These are phyloP conservation scores for Lethocerus indicus DNA, from an alignment of 1,140 invertebrate species.

Conservation along the genomic window DNA sequence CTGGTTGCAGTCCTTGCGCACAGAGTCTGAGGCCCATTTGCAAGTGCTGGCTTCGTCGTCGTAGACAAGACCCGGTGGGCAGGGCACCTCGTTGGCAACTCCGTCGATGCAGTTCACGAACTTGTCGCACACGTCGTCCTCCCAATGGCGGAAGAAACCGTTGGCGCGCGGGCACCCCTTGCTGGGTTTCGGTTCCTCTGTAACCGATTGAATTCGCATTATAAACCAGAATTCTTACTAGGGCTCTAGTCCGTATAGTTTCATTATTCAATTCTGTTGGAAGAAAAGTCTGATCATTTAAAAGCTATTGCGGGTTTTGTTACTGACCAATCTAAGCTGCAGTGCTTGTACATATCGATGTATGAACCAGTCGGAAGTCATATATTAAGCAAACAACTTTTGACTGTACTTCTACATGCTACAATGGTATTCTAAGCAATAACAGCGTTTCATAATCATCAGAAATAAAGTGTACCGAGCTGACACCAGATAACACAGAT, in stretches of 20 bases:
- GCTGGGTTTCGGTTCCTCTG: slow-evolving; percentile 51
- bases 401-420: too few relatives aligned
- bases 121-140: slow-evolving; percentile 58
- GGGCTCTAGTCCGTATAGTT: neutral
- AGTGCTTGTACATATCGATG: too few relatives aligned
- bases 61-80: slow-evolving; percentile 65
- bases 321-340: too few relatives aligned
- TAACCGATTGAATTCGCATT: slow-evolving; percentile 16
- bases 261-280: neutral
- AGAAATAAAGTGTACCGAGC: too few relatives aligned
- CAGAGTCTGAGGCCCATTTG: slow-evolving; percentile 39
- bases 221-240: neutral
- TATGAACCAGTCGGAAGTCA: too few relatives aligned
- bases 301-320: too few relatives aligned
- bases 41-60: slow-evolving; percentile 56
- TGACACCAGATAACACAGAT: too few relatives aligned
- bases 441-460: too few relatives aligned
- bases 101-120: slow-evolving; percentile 71
- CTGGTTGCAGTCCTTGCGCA: slow-evolving; percentile 29
- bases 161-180: slow-evolving; percentile 61
- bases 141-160: slow-evolving; percentile 62
- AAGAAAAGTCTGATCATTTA: too few relatives aligned
- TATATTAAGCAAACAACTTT: too few relatives aligned
- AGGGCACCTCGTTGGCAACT: slow-evolving; percentile 46
- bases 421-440: too few relatives aligned